Evolutionary conservation across 35 echinoderm and acorn worm genomes (phyloP), one percentile per base, ranked within the genome.

Genomic region (Acanthaster planci): DNA sequence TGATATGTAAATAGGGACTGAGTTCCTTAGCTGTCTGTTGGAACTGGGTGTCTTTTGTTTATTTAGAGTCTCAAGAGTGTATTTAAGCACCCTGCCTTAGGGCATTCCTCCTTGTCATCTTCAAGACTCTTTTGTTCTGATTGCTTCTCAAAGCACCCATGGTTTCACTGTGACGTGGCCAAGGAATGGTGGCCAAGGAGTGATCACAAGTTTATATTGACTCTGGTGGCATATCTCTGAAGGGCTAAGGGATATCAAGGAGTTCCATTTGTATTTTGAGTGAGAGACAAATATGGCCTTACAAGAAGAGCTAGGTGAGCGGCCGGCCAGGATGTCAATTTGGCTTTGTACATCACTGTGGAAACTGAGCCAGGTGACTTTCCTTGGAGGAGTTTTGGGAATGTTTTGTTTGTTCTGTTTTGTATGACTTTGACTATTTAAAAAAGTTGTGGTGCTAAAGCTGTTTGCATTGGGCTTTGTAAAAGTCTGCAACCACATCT

Each of bases 1-100:
- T 47, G 42, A 47, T 47, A 12, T 4, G 42, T 47, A 47, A 47
- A 47, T 47, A 47, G 42, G 42, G 42, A 47, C 12, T 47, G 42
- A 47, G 4, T 72, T 29, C 64, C 2, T 34, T 26, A 16, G 14
- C 64, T 34, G 21, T 72, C 29, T 72, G 22, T 72, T 14, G 23
- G 10, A 35, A 72, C 64, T 34, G 30, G 64, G 64, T 26, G 64
- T 72, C 21, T 72, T 72, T 72, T 72, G 64, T 72, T 72, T 72
- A 72, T 72, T 72, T 72, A 72, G 64, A 72, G 64, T 72, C 18
- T 72, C 30, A 47, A 72, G 64, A 72, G 64, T 31, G 64, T 72
- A n/a, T n/a, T n/a, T n/a, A 31, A 72, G 29, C 64, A 35, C 30
- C 64, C 64, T 34, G 64, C 64, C 64, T 72, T 29, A 72, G 30